Evolutionary conservation across 2,888 invertebrate species (phyloP), one percentile per base, ranked within the genome.

Genomic region (Epiblema foenella): DNA sequence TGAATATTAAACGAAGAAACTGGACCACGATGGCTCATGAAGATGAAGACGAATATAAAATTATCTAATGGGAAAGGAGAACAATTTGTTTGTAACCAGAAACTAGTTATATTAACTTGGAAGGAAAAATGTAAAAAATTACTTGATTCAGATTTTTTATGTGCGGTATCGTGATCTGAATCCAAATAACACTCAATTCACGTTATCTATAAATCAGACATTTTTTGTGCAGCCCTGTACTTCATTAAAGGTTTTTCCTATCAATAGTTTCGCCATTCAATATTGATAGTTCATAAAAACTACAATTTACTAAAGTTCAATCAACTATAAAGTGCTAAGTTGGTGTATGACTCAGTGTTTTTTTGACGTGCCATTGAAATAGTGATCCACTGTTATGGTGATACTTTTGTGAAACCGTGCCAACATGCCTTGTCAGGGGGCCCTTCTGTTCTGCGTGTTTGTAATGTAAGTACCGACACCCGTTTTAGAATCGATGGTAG

Each of bases 401-500:
- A 80, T 69, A 73, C 81, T 78, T 82, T 81, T 83, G 83, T 81
- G 77, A 80, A 81, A 74, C 76, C 66, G 79, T 78, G 73, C 73
- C 83, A 85, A 77, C 81, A 89, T 86, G 87, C 77, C 78, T 76
- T 78, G 84, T 76, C 84, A 84, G 82, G 82, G 83, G 80, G 81
- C 83, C 76, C 81, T 86, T 70, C 78, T 86, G 78, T 83, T 87
- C 78, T 86, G 83, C 82, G 79, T 86, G 76, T 84, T 85, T 71
- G 82, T 86, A 77, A 86, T 89, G 92, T 91, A 74, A 92, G 92
- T 92, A 89, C 78, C 52, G 58, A 58, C 9, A 64, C 52, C 24
- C 33, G 46, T 65, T 54, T 70, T 9, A 52, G 18, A 39, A 1
- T 17, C 20, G 24, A 33, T 18, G 9, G 37, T 33, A 49, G 20